Evolutionary conservation across 2,113 vertebrate species (phyloP).

Genomic region (Phalacrocorax carbo): DNA sequence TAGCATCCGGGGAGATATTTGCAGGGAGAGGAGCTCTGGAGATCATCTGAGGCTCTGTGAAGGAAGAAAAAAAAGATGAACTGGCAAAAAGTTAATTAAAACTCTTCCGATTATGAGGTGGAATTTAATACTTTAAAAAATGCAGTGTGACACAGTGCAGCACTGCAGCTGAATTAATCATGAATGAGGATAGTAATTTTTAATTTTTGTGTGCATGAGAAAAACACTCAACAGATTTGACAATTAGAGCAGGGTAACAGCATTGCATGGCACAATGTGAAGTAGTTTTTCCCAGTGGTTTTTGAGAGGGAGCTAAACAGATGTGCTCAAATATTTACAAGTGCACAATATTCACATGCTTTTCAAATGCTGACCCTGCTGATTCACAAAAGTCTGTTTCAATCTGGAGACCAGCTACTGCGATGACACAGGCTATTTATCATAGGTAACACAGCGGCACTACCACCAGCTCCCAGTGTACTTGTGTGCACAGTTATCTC

Average conservation of each 20-base stretch:
- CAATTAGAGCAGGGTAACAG: constrained; percentile 73
- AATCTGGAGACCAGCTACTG: constrained; percentile 61
- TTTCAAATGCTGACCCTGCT: constrained; percentile 71
- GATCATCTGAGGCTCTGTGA: constrained; percentile 32
- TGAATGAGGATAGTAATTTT: constrained; percentile 73
- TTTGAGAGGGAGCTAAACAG: constrained; percentile 71
- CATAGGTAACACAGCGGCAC: constrained; percentile 22
- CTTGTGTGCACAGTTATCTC: not conserved
- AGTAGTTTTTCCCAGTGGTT: constrained; percentile 72
- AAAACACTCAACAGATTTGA: constrained; percentile 74
- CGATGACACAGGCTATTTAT: constrained; percentile 38
- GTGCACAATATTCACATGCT: constrained; percentile 76
- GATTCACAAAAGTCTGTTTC: constrained; percentile 63
- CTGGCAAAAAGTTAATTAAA: constrained; percentile 78
- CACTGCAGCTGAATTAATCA: constrained; percentile 76
- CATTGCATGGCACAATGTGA: constrained; percentile 61
- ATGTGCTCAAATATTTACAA: constrained; percentile 80
- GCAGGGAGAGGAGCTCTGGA: constrained; percentile 33
- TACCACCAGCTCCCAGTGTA: not conserved
- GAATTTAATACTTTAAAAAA: constrained; percentile 76
- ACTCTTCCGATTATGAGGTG: constrained; percentile 70
- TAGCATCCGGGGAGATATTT: not conserved
- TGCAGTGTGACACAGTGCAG: constrained; percentile 67
- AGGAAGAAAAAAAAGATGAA: constrained; percentile 44
- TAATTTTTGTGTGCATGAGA: constrained; percentile 75